phyloP scores from a whole-genome alignment of 1,140 invertebrate species.

The Drosophila takahashii region DNA sequence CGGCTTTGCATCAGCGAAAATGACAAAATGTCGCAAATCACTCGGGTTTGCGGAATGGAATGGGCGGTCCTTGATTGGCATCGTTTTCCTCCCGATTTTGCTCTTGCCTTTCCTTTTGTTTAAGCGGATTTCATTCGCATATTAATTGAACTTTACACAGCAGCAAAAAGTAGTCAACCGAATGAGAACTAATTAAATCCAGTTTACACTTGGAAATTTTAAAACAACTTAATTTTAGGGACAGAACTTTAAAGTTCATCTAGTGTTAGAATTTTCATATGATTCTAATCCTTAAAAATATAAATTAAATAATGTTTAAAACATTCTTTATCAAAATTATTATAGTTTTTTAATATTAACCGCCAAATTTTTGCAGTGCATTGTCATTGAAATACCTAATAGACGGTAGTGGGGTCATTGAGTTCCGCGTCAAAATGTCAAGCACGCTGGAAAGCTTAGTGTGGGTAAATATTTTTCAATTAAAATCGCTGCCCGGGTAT shows the following conservation, averaged over 20 bases:
- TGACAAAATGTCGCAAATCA: constrained; percentile 82
- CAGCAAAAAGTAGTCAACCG: constrained; percentile 43
- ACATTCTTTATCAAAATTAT: too few relatives aligned
- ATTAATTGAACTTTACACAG: constrained; percentile 81
- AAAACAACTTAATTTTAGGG: not conserved
- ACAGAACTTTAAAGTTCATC: fast-evolving
- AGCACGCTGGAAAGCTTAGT: constrained; percentile 54
- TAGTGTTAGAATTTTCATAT: too few relatives aligned
- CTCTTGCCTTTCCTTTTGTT: constrained; percentile 57
- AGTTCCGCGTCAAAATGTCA: constrained; percentile 66
- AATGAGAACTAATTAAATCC: constrained; percentile 53
- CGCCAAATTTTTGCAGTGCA: not conserved
- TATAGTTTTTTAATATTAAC: not conserved
- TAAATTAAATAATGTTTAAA: too few relatives aligned
- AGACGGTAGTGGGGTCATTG: constrained; percentile 20
- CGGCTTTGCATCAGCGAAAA: constrained; percentile 79
- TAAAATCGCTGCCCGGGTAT: constrained; percentile 73
- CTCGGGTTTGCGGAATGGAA: constrained; percentile 24
- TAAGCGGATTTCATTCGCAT: constrained; percentile 81
- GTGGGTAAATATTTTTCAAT: constrained; percentile 77
- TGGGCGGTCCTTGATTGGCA: constrained; percentile 65
- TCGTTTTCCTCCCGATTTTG: constrained; percentile 41
- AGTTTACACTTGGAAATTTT: constrained; percentile 1
- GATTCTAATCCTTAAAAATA: too few relatives aligned
- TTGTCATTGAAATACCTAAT: constrained; percentile 24